These are phyloP conservation scores for Thecocarcelia acutangulata DNA, from an alignment of 2,888 invertebrate genomes.

Conservation along the genomic window DNA sequence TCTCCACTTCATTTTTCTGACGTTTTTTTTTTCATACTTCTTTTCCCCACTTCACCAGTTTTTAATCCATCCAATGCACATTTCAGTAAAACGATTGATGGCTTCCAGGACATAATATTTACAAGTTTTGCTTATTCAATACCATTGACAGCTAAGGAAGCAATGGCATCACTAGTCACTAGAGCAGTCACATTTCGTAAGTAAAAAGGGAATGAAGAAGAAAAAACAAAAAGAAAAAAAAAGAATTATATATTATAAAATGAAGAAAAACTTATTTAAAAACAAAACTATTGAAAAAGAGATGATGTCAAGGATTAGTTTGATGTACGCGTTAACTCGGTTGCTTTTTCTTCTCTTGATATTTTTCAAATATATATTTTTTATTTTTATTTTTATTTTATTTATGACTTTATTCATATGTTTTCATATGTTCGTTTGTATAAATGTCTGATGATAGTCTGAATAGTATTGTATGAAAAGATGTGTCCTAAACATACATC, in stretches of 20 bases:
- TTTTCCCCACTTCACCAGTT: slow-evolving; percentile 71
- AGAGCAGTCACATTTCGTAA: slow-evolving; percentile 61
- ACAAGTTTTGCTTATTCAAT: slow-evolving; percentile 75
- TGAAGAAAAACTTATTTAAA: slow-evolving; percentile 32
- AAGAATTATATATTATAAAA: slow-evolving; percentile 19
- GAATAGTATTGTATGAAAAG: slow-evolving; percentile 13
- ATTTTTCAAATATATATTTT: slow-evolving; percentile 7
- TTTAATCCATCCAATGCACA: slow-evolving; percentile 75
- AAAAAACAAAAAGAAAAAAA: slow-evolving; percentile 12
- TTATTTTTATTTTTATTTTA: slow-evolving; percentile 25
- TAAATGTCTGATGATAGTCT: too few species aligned
- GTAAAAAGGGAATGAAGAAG: slow-evolving; percentile 16
- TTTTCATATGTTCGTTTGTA: slow-evolving; percentile 43
- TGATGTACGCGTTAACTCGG: slow-evolving; percentile 76
- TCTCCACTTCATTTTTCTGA: slow-evolving; percentile 75
- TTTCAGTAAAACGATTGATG: slow-evolving; percentile 80
- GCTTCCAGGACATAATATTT: slow-evolving; percentile 79
- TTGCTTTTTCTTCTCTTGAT: slow-evolving; percentile 41
- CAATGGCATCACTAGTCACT: slow-evolving; percentile 54
- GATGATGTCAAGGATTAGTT: slow-evolving; percentile 77
- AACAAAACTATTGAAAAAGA: slow-evolving; percentile 19
- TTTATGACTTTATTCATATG: slow-evolving; percentile 57
- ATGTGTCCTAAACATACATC: slow-evolving; percentile 30
- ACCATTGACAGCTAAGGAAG: slow-evolving; percentile 63
- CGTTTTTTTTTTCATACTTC: slow-evolving; percentile 72